Percentiles rank a stretch among this genome's conserved stretches.
phyloP scores from a whole-genome alignment of 2,113 vertebrate species.

The Ariopsis seemanni region DNA sequence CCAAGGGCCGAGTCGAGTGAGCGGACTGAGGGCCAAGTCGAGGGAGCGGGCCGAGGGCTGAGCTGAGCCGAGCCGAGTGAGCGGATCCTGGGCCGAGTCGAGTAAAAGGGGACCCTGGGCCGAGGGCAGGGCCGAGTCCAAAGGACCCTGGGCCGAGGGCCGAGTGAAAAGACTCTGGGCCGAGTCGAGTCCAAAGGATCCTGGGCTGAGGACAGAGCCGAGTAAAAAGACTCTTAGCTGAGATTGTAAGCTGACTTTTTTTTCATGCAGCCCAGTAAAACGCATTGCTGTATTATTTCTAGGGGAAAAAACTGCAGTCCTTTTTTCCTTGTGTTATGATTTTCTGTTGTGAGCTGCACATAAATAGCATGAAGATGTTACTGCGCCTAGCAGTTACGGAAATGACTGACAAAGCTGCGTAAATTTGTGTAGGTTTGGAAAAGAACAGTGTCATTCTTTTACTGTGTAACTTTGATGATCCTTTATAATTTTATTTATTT shows the following conservation, averaged over 20 bases:
- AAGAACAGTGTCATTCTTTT: background rate
- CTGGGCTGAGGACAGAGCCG: background rate
- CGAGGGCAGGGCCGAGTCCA: background rate
- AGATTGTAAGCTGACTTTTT: background rate
- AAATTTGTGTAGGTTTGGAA: background rate
- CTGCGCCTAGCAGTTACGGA: background rate
- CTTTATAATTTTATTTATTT: no score
- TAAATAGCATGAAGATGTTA: background rate
- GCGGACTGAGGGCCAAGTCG: background rate
- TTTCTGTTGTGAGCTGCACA: background rate
- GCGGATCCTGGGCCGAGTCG: background rate
- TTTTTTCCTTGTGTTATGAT: background rate
- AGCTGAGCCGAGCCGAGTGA: background rate
- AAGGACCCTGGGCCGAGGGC: background rate
- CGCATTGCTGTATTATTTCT: background rate
- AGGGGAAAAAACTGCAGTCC: background rate
- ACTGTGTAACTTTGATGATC: background rate
- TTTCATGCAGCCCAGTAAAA: background rate
- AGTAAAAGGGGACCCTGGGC: background rate
- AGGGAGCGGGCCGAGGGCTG: background rate
- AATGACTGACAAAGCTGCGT: background rate
- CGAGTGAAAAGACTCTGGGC: background rate
- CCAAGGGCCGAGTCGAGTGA: background rate
- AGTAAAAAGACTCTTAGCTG: background rate
- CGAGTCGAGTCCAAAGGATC: background rate